Base-by-base conservation (phyloP, 2,888 invertebrate genomes). In the Mesoligia furuncula region DNA sequence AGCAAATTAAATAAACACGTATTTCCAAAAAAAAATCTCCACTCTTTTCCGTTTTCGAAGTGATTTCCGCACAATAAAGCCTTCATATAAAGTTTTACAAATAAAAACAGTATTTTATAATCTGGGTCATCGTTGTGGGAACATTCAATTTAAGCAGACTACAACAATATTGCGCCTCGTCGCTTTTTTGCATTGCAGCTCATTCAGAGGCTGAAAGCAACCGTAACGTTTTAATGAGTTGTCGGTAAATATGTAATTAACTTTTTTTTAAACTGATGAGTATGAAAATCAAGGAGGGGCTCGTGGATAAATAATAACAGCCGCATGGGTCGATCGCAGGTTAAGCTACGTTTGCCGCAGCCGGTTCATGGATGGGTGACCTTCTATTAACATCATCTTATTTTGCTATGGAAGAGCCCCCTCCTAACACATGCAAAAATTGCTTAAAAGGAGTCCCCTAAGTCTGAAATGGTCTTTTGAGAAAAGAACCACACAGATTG, bases 71-170 rank as follows among this genome's bases (percentile, higher is more conserved):
- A 31, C 11, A 39, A 48, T 77, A 61, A 61, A 62, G 1, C 27
- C 24, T 66, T 61, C 27, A 36, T 39, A 7, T 39, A 7, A 48
- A 61, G 13, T 39, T 61, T 64, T 13, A 42, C 36, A 67, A 77
- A 77, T 64, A 48, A 73, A 74, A 73, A 45, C 66, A 64, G 15
- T 15, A 45, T 75, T 75, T 77, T 54, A 54, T 54, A 81, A 81
- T 74, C 66, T 77, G 11, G 87, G 87, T 61, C 81, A 77, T 27
- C 45, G 45, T 64, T 75, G 61, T 64, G 54, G 48, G 71, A 77
- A 75, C 81, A 77, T 70, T 54, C 39, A 77, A 73, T 70, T 83
- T 70, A 67, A 77, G 39, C 79, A 45, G 48, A 54, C 59, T 51
- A 42, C 62, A 77, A 51, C 65, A 70, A 39, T 73, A 70, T 70